phyloP scores from a whole-genome alignment of 2,113 vertebrate genomes.

The Papio anubis region DNA sequence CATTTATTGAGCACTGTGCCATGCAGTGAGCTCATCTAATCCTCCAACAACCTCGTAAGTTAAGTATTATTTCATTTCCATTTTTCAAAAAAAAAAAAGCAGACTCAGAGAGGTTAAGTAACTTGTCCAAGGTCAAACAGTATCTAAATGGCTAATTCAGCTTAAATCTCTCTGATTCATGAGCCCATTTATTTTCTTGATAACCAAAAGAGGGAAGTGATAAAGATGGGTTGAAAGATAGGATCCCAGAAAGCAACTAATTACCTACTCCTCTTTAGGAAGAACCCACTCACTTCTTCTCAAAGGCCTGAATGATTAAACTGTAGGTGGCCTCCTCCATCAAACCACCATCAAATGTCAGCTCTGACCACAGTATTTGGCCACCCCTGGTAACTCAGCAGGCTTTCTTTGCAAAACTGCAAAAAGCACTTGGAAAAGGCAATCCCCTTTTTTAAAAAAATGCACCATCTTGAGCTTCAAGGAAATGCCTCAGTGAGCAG shows the following conservation, averaged over 20 bases:
- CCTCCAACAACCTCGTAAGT: neutral
- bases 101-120: neutral
- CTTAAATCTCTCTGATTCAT: neutral
- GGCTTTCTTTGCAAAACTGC: neutral
- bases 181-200: neutral
- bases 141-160: neutral
- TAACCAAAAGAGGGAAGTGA: neutral
- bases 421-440: constrained; percentile 26
- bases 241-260: neutral
- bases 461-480: neutral
- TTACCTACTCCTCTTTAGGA: neutral
- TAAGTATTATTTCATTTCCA: neutral
- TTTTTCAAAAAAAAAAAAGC: neutral
- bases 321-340: neutral
- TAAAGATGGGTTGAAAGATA: neutral
- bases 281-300: neutral
- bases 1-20: neutral
- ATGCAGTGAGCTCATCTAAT: neutral
- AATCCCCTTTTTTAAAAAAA: neutral
- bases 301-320: neutral
- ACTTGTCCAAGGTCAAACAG: neutral
- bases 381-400: neutral
- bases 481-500: constrained; percentile 52
- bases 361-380: neutral
- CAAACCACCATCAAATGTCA: neutral